Base-by-base conservation (phyloP, 2,113 vertebrate species). In the Clarias gariepinus region DNA sequence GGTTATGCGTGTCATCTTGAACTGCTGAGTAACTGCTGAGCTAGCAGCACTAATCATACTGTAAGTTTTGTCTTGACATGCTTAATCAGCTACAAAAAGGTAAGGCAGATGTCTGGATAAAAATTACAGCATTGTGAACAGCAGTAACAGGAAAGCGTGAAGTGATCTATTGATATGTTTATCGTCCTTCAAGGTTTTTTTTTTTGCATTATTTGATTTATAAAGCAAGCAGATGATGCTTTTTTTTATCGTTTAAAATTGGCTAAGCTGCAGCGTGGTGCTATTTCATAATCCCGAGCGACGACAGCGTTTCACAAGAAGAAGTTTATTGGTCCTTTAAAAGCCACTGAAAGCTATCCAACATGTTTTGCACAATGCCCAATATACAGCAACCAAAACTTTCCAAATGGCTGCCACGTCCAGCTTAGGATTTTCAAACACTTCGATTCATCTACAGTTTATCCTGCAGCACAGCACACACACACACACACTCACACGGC, bases 281-380 rank as follows among this genome's bases (percentile, higher is more conserved):
- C n/a, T 33, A 66, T 86, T 86, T 80, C 85, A 41, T 30, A 80
- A 68, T 41, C 12, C 77, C 30, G 7, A 57, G 30, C 12, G 10
- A 61, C 12, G 10, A 73, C 4, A 81, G 58, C 55, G 28, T 80
- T 86, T 81, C 77, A 81, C 64, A 86, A 85, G 15, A 85, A 33
- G 4, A 66, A 73, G 79, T 86, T 86, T 86, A 86, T 86, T 81
- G 33, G 85, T 86, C 85, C 66, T 28, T 73, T 61, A 81, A 86
- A 81, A 86, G 61, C 30, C 23, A 58, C 60, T 18, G 16, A 78
- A 78, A 69, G 41, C 33, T 80, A 25, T 80, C 63, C 84, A 69
- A 57, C 52, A 79, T 53, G 58, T 85, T 85, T 47, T 85, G 73
- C 83, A 76, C 83, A 84, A 84, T 57, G 83, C 30, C 36, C 41